These are phyloP conservation scores for Arctia plantaginis DNA, from an alignment of 2,888 invertebrate species.

Conservation along the genomic window DNA sequence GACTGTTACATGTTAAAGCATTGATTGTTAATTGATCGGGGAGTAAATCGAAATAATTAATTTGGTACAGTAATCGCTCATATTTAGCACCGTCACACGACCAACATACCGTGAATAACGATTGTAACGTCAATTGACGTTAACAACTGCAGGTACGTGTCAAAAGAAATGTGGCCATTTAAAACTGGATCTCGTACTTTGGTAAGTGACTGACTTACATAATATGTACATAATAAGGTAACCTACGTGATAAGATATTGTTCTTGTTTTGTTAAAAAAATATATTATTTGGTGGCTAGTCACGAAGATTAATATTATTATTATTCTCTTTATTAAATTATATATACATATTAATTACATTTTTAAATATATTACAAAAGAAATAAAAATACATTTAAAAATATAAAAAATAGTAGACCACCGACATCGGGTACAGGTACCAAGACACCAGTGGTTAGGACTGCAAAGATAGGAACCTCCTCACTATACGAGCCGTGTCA, in stretches of 20 bases:
- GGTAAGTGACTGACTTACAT: no score
- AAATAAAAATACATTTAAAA: no score
- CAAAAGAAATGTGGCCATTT: not conserved
- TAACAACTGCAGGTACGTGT: not conserved
- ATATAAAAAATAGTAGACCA: no score
- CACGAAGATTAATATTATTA: not conserved
- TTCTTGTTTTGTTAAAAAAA: not conserved
- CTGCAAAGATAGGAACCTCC: no score
- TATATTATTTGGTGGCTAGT: not conserved
- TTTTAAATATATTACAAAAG: no score
- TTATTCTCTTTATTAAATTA: no score
- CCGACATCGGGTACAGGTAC: no score
- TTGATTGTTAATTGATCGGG: not conserved
- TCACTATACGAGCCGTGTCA: no score
- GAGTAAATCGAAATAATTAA: not conserved
- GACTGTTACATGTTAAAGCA: not conserved
- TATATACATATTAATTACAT: no score
- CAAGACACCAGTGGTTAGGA: no score
- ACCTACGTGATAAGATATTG: not conserved
- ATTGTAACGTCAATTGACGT: not conserved
- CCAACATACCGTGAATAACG: not conserved
- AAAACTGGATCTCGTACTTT: not conserved
- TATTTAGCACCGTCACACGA: not conserved
- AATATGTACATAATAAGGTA: not conserved
- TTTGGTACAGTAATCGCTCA: conserved; percentile 1